These are phyloP conservation scores for Dicranocentrus wangi DNA, from an alignment of 2,888 invertebrate genomes.

Conservation along the genomic window DNA sequence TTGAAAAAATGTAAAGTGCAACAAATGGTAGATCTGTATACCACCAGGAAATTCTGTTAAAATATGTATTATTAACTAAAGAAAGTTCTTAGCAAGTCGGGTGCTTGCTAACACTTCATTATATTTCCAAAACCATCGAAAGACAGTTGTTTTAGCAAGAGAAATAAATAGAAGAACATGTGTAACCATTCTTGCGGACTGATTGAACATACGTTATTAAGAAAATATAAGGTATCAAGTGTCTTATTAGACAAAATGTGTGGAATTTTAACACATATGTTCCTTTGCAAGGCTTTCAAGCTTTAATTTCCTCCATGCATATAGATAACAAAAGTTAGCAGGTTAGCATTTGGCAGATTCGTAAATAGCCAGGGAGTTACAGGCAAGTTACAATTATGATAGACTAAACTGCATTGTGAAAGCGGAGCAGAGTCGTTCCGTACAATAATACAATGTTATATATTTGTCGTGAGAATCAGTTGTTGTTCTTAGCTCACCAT, in stretches of 20 bases:
- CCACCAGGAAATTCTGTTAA: background rate
- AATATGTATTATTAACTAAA: background rate
- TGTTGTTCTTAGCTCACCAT: too few relatives aligned
- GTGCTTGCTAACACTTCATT: background rate
- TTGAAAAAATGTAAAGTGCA: background rate
- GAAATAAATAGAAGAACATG: constrained; percentile 64
- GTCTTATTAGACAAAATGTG: background rate
- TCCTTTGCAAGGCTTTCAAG: too few relatives aligned
- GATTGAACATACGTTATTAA: constrained; percentile 44
- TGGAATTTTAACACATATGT: too few relatives aligned
- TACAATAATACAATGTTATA: too few relatives aligned
- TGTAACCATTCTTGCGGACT: constrained; percentile 68
- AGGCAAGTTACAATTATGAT: too few relatives aligned
- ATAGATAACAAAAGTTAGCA: too few relatives aligned
- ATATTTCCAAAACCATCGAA: constrained; percentile 44
- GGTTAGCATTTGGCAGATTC: too few relatives aligned
- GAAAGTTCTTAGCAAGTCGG: background rate
- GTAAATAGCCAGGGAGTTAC: too few relatives aligned
- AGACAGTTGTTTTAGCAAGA: constrained; percentile 35
- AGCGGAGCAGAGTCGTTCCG: too few relatives aligned
- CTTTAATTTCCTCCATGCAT: too few relatives aligned
- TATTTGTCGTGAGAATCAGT: too few relatives aligned
- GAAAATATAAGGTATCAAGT: background rate
- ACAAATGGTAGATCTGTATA: constrained; percentile 29
- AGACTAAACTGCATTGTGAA: too few relatives aligned